phyloP scores from a whole-genome alignment of 2,113 vertebrate genomes.

The cattle (Bos taurus) region ARS-UCD2.0 NC_037334.1:30881001-30881500 shows the following conservation, averaged over 20 bases:
- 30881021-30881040: neutral
- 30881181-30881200: neutral
- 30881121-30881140: neutral
- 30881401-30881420: neutral
- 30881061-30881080: neutral
- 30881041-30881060: neutral
- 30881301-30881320: neutral
- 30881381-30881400: neutral
- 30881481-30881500: neutral
- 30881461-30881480: neutral
- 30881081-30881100: neutral
- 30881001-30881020: neutral
- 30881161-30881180: neutral
- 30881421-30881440: neutral
- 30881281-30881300: neutral
- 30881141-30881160: neutral
- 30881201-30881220: neutral
- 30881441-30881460: neutral
- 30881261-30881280: neutral
- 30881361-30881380: neutral
- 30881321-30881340: neutral
- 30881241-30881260: neutral
- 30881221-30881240: constrained; percentile 31
- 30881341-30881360: neutral
- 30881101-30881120: neutral